Conservation (phyloP, 2,113 vertebrate genomes). For the Notechis scutatus region DNA sequence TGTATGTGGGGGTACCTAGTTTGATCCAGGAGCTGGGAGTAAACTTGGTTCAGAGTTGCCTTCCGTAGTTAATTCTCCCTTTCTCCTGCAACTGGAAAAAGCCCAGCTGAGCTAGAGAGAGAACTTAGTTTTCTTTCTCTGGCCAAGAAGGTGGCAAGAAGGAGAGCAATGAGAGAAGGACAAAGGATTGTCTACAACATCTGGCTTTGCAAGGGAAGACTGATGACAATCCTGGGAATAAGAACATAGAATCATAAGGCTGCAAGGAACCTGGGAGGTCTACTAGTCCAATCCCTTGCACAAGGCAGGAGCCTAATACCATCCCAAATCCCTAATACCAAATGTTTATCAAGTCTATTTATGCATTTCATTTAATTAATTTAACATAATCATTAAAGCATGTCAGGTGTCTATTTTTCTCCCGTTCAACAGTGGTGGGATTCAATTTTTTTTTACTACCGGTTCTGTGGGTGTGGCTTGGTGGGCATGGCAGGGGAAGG, state of each 20-base stretch:
- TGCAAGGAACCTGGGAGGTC: too few species aligned
- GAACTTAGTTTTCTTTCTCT: neutral
- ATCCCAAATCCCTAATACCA: too few species aligned
- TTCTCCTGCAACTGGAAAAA: neutral
- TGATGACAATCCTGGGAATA: neutral
- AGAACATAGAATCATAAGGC: too few species aligned
- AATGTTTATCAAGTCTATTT: too few species aligned
- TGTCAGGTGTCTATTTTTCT: neutral
- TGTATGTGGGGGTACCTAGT: too few species aligned
- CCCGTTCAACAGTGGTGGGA: neutral
- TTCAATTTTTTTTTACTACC: too few species aligned
- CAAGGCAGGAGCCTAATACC: too few species aligned
- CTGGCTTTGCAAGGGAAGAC: neutral
- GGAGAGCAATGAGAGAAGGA: neutral
- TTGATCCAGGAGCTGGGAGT: too few species aligned
- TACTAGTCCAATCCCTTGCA: too few species aligned
- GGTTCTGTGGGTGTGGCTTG: too few species aligned
- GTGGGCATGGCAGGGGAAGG: too few species aligned
- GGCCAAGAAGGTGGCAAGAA: neutral
- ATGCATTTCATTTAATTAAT: too few species aligned
- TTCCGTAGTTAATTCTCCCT: neutral
- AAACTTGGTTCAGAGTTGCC: neutral
- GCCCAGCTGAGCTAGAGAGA: neutral
- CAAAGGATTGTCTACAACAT: neutral
- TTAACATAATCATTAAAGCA: neutral